phyloP scores from a whole-genome alignment of 2,888 invertebrate genomes.

The Drosophila sordidapex region DNA sequence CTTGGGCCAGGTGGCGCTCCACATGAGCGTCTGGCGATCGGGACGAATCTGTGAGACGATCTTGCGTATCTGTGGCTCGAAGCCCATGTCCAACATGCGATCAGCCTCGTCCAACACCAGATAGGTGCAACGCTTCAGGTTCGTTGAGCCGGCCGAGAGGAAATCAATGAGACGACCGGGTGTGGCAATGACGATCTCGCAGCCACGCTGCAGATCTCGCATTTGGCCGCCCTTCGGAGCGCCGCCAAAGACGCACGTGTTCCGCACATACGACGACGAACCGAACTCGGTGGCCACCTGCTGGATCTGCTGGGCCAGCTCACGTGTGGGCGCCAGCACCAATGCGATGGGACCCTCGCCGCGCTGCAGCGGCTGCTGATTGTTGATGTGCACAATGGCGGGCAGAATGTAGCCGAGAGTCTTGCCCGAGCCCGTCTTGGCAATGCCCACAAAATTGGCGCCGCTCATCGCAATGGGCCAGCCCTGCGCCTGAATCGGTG shows the following conservation, averaged over 20 bases:
- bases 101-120: constrained; percentile 96
- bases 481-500: constrained; percentile 94
- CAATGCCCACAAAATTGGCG: constrained; percentile 93
- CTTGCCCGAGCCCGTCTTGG: constrained; percentile 93
- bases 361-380: constrained; percentile 90
- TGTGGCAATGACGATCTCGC: constrained; percentile 95
- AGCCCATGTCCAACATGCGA: constrained; percentile 99
- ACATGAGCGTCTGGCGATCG: constrained; percentile 98
- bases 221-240: constrained; percentile 93
- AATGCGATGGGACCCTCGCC: constrained; percentile 94
- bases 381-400: constrained; percentile 94
- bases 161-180: constrained; percentile 96
- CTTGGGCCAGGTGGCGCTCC: constrained; percentile 99
- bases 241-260: constrained; percentile 96
- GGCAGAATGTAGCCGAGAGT: constrained; percentile 93
- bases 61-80: constrained; percentile 98
- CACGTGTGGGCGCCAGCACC: constrained; percentile 92
- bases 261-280: constrained; percentile 90
- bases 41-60: constrained; percentile 97
- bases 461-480: constrained; percentile 96
- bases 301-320: constrained; percentile 93
- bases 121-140: constrained; percentile 92
- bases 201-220: constrained; percentile 91
- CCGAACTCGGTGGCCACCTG: constrained; percentile 94
- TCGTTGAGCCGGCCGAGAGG: constrained; percentile 91